Evolutionary conservation across 92 coral and sea anemone genomes (phyloP), one percentile per base, ranked within the genome.

Genomic region (Heliopora coerulea): DNA sequence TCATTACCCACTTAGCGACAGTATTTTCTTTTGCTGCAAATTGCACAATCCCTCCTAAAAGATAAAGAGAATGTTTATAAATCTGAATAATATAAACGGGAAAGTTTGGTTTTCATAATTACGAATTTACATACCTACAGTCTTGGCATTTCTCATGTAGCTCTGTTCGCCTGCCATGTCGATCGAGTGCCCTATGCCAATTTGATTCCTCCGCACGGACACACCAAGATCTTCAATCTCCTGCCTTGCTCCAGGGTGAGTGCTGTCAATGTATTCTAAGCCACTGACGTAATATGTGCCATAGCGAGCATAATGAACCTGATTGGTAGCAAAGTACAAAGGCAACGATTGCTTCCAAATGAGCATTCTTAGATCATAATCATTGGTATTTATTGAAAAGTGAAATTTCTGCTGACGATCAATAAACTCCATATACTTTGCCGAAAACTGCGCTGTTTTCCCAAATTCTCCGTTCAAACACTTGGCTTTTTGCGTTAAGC

Each of bases 211-310:
- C 3, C 56, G 31, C 2, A 65, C 56, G 5, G 74, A 49, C 60
- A 68, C 44, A 20, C 74, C 74, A 68, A 68, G 33, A 29, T 29
- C 44, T 68, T 68, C 74, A 13, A 68, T 68, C 44, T 68, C 60
- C 15, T 48, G n/a, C 30, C 26, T 68, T 48, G 74, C 60, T 68
- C 74, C 74, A 8, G 74, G 74, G 26, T 68, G 74, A 3, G 74
- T 68, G 42, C 60, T 49, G 10, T 68, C 60, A 25, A 68, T 48
- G 30, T 11, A 29, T 29, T 48, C 58, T 23, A 41, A 26, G 23
- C n/a, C 31, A 19, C 35, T n/a, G 52, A 64, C 25, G 32, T 65
- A 65, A 24, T 39, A 65, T 42, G 61, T 68, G 49, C 73, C 73
- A 66, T 66, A 66, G 9, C 73, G 56, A 5, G 56, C 56, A 23